phyloP scores from a whole-genome alignment of 2,888 invertebrate species.

The Hoplodrina blanda region DNA sequence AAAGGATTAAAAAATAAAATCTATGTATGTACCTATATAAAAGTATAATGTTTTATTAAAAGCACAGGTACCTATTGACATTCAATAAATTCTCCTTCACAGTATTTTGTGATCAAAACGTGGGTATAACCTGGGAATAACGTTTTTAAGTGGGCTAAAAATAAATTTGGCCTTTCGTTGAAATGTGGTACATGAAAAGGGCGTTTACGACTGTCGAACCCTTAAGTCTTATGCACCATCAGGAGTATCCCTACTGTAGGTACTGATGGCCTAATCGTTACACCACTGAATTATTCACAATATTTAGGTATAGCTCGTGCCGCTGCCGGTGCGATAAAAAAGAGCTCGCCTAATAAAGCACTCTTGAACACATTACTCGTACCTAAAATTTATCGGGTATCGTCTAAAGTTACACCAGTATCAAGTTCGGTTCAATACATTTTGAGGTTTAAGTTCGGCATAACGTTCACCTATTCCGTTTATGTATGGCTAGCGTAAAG shows the following conservation, averaged over 20 bases:
- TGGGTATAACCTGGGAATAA: not conserved
- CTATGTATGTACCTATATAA: too few relatives aligned
- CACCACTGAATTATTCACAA: not conserved
- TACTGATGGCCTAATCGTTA: not conserved
- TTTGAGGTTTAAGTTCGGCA: too few relatives aligned
- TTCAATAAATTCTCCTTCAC: not conserved
- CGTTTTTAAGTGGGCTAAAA: not conserved
- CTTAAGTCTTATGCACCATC: not conserved
- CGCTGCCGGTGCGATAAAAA: not conserved
- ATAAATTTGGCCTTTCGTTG: not conserved
- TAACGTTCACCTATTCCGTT: too few relatives aligned
- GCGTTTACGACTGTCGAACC: slow-evolving; percentile 1
- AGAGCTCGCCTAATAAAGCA: not conserved
- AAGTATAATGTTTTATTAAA: too few relatives aligned
- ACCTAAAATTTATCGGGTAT: not conserved
- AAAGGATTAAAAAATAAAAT: too few relatives aligned
- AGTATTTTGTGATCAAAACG: not conserved
- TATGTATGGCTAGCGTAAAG: too few relatives aligned
- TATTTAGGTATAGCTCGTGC: not conserved
- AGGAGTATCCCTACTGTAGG: not conserved
- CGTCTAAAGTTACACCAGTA: too few relatives aligned
- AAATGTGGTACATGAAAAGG: slow-evolving; percentile 12
- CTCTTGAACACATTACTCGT: not conserved
- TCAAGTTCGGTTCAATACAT: too few relatives aligned
- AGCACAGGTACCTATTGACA: not conserved